Base-by-base conservation (phyloP, 2,113 vertebrate species). In the Gorsachius goisagi region DNA sequence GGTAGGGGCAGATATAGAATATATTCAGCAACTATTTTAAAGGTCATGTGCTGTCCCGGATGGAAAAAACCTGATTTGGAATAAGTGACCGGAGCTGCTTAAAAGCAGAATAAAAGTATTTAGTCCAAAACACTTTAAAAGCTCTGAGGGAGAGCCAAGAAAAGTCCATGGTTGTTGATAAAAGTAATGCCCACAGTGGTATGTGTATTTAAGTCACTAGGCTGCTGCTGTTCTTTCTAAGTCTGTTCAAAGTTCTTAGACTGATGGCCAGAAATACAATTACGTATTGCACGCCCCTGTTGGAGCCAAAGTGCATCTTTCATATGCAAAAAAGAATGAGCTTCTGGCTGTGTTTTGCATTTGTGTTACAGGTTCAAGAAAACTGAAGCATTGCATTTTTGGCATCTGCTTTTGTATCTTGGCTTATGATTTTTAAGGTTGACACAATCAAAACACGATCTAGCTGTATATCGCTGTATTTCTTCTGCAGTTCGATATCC, bases 281-380 rank as follows among this genome's bases (percentile, higher is more conserved):
- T 59, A 24, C 3, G 1, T 37, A 15, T 39, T 39, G 37, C 22
- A 8, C 0, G 0, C 12, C 6, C 15, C 20, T 37, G 6, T 4
- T 75, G 68, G 53, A 88, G 24, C 39, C 59, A 66, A 37, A 88
- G 67, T 22, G 28, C 47, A 33, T 45, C 56, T 89, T 89, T 37
- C 32, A 24, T 4, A 1, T 63, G n/a, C n/a, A 59, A 2, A 75
- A 59, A 49, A 30, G 33, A n/a, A 77, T 5, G 9, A 9, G 21
- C 35, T 93, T 72, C 52, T 83, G n/a, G 13, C 55, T 47, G 37
- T 75, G 45, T 23, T 85, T 50, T 53, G 5, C 23, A 6, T 23
- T 33, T 20, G 35, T 15, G 24, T 59, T 88, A 15, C 32, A 85
- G 59, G 59, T 69, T 83, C 63, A 59, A 0, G 53, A 49, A 23